Conservation (phyloP, 1,140 invertebrate genomes). For the Phenacoccus solenopsis region DNA sequence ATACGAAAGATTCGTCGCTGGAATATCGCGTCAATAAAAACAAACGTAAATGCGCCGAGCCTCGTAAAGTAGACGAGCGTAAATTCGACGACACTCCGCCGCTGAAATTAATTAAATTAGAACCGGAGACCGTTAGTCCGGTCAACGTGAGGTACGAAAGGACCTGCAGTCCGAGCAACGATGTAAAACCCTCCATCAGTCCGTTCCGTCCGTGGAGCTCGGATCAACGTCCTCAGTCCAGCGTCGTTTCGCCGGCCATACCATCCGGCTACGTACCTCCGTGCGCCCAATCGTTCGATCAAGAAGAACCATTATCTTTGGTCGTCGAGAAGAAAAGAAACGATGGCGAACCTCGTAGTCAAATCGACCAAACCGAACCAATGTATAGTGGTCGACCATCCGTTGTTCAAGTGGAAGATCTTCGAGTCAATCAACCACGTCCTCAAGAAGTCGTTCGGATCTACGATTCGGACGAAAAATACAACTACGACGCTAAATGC, state of each 20-base stretch:
- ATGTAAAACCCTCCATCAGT: not conserved
- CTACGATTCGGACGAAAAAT: not conserved
- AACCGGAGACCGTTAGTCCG: not conserved
- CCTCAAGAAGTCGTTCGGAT: not conserved
- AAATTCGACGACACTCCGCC: not conserved
- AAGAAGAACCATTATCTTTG: constrained; percentile 1
- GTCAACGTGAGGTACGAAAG: not conserved
- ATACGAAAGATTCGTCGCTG: not conserved
- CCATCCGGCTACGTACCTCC: not conserved
- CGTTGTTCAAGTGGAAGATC: not conserved
- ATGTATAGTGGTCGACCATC: not conserved
- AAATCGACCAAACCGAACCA: not conserved
- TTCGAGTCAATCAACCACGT: not conserved
- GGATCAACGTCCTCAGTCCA: not conserved
- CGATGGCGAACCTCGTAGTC: not conserved
- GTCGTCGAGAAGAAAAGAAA: not conserved
- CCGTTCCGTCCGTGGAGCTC: not conserved
- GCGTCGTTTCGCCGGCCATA: not conserved
- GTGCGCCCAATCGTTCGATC: not conserved
- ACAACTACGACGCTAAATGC: not conserved
- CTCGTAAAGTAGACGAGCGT: not conserved
- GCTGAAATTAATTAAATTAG: not conserved
- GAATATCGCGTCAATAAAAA: not conserved
- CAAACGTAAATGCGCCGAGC: not conserved
- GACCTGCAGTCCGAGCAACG: not conserved